A percentile compares a stretch with the other conserved stretches of the same genome.
Evolutionary conservation across 2,888 invertebrate species (phyloP).

Genomic region (Didymodactylos carnosus): DNA sequence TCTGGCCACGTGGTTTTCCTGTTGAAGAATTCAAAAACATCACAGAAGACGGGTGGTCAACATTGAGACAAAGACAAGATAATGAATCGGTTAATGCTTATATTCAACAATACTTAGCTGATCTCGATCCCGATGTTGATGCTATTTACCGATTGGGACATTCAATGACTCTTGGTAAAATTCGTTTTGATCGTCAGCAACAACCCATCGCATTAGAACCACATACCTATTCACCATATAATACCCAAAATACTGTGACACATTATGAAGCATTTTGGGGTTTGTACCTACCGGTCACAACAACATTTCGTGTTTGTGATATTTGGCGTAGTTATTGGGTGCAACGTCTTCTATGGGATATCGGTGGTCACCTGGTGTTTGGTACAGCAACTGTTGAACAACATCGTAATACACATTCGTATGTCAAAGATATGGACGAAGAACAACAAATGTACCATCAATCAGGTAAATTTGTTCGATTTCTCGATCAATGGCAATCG

Average conservation of each 20-base stretch:
- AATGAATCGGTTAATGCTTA: background rate
- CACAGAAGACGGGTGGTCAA: constrained; percentile 5
- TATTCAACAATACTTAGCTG: constrained; percentile 22
- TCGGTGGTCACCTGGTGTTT: background rate
- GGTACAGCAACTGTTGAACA: background rate
- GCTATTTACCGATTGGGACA: constrained; percentile 16
- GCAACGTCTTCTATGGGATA: constrained; percentile 20
- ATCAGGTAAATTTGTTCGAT: background rate
- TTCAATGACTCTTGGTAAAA: background rate
- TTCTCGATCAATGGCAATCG: background rate
- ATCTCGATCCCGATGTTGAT: constrained; percentile 25
- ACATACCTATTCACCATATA: constrained; percentile 17
- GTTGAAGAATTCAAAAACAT: constrained; percentile 15
- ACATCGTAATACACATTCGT: background rate
- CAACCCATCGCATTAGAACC: background rate
- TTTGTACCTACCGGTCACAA: constrained; percentile 19
- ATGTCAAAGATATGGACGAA: background rate
- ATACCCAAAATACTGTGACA: constrained; percentile 24
- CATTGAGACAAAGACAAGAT: background rate
- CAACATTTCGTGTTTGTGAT: constrained; percentile 20
- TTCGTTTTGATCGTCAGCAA: background rate
- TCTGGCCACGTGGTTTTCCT: constrained; percentile 24
- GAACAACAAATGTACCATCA: background rate
- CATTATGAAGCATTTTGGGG: constrained; percentile 21
- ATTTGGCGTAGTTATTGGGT: constrained; percentile 23